Evolutionary conservation across 2,888 invertebrate genomes (phyloP).

Genomic region (Anagyrus pseudococci): DNA sequence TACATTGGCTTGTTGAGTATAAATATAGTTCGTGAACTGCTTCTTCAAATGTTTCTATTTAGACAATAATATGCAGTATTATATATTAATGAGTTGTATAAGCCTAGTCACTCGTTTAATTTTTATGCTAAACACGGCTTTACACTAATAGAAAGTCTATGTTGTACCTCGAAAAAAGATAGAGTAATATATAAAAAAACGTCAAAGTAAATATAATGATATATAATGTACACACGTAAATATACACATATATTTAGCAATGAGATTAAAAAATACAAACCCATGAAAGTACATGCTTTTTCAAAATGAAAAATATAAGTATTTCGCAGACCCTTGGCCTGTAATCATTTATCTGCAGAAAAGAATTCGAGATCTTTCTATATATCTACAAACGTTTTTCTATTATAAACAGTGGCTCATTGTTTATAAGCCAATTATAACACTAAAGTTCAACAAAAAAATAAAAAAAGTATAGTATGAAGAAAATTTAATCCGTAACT

Average conservation of each 20-base stretch:
- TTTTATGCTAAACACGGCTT: slow-evolving; percentile 49
- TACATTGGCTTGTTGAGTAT: neutral
- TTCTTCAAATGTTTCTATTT: slow-evolving; percentile 22
- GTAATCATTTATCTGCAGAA: slow-evolving; percentile 15
- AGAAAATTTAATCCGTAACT: no score
- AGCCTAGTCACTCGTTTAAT: slow-evolving; percentile 29
- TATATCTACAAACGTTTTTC: no score
- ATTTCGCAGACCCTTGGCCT: slow-evolving; percentile 28
- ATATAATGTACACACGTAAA: slow-evolving; percentile 47
- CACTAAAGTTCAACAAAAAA: no score
- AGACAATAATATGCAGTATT: no score
- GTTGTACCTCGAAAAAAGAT: neutral
- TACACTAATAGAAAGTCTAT: slow-evolving; percentile 18
- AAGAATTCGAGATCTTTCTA: slow-evolving; percentile 30
- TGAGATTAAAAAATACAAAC: slow-evolving; percentile 56
- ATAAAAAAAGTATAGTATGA: no score
- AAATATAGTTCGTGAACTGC: slow-evolving; percentile 11
- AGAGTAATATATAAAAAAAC: slow-evolving; percentile 40
- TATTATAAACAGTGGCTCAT: no score
- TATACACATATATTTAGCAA: slow-evolving; percentile 52
- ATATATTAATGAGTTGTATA: no score
- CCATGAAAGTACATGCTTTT: slow-evolving; percentile 62
- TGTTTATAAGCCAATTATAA: no score
- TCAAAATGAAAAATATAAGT: slow-evolving; percentile 41
- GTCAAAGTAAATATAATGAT: slow-evolving; percentile 41